These are phyloP conservation scores for Pseudopodoces humilis DNA, from an alignment of 2,113 vertebrate genomes.

Conservation along the genomic window DNA sequence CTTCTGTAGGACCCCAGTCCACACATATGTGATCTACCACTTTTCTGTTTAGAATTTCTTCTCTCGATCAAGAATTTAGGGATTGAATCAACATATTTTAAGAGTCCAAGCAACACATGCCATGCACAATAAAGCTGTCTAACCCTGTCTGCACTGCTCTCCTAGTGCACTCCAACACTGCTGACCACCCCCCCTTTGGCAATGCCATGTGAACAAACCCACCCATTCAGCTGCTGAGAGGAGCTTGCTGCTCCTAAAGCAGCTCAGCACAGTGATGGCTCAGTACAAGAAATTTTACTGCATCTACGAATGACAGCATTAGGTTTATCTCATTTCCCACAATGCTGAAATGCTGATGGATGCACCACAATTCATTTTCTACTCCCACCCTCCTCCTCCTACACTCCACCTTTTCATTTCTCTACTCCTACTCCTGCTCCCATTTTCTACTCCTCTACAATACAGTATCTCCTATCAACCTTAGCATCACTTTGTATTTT, in stretches of 20 bases:
- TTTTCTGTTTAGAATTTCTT: neutral
- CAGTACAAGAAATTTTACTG: neutral
- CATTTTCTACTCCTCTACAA: constrained; percentile 38
- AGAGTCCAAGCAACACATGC: neutral
- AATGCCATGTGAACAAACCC: fast-evolving
- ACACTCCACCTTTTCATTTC: constrained; percentile 66
- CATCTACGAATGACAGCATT: constrained; percentile 22
- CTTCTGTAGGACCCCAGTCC: neutral
- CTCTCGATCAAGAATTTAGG: neutral
- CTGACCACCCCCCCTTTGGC: neutral
- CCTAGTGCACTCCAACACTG: neutral
- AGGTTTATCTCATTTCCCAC: constrained; percentile 58
- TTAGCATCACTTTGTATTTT: neutral
- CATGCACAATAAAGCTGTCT: fast-evolving
- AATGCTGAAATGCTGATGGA: constrained; percentile 49
- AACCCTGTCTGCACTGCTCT: neutral
- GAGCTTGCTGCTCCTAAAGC: neutral
- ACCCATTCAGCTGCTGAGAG: neutral
- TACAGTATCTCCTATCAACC: constrained; percentile 24
- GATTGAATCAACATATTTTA: neutral
- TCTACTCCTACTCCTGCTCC: constrained; percentile 59
- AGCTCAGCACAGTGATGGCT: neutral
- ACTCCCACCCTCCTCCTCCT: constrained; percentile 56
- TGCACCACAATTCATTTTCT: constrained; percentile 61
- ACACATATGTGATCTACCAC: fast-evolving